Evolutionary conservation across 2,113 vertebrate species (phyloP).

Genomic region (Thryonomys swinderianus): DNA sequence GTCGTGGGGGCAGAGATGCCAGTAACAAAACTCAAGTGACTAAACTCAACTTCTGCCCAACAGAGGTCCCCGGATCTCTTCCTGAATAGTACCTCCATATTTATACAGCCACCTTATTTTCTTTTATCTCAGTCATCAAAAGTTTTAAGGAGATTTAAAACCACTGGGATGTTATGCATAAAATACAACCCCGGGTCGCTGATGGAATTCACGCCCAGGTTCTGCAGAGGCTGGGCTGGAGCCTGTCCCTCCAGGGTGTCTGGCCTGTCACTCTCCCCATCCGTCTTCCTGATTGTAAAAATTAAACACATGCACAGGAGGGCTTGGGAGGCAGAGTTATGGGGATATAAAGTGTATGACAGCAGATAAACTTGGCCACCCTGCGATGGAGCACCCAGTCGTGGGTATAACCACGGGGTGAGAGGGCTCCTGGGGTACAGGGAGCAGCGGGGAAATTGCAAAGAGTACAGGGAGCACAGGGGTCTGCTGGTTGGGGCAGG

Average conservation of each 20-base stretch:
- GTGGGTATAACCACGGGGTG: background rate
- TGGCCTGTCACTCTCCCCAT: constrained; percentile 52
- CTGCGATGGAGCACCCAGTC: background rate
- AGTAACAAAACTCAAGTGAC: background rate
- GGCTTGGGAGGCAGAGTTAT: constrained; percentile 73
- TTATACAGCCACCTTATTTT: constrained; percentile 76
- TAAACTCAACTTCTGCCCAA: background rate
- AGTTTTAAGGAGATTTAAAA: constrained; percentile 85
- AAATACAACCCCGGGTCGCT: constrained; percentile 80
- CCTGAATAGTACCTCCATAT: constrained; percentile 64
- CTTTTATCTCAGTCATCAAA: constrained; percentile 85
- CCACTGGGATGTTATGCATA: constrained; percentile 78
- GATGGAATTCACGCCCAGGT: constrained; percentile 79
- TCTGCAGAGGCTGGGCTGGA: constrained; percentile 69
- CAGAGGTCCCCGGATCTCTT: background rate
- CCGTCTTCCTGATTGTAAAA: constrained; percentile 74
- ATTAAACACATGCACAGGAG: constrained; percentile 79
- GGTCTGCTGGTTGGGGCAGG: fast-evolving
- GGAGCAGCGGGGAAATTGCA: background rate
- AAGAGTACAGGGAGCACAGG: background rate
- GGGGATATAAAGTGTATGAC: constrained; percentile 75
- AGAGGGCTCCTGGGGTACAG: background rate
- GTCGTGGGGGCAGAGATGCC: background rate
- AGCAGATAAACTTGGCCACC: constrained; percentile 76
- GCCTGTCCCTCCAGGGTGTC: constrained; percentile 69